Percentiles rank a stretch among this genome's conserved stretches.
phyloP scores from a whole-genome alignment of 2,113 vertebrate species.

The Amblyopsis rosae region DNA sequence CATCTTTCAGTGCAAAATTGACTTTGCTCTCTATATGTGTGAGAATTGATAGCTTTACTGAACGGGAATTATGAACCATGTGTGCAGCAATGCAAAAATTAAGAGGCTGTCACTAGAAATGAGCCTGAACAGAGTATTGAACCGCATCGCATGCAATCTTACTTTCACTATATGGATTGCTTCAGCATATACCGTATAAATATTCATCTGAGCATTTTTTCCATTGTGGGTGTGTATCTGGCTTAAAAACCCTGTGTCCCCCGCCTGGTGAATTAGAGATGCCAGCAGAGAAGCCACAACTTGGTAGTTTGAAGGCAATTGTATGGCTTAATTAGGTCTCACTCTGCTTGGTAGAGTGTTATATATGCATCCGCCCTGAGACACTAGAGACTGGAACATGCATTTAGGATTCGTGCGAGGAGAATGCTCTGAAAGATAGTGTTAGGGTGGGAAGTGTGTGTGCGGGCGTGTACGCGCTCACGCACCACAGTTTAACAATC shows the following conservation, averaged over 20 bases:
- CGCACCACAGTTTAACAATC: no score
- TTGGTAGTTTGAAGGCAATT: conserved; percentile 54
- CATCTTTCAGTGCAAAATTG: no score
- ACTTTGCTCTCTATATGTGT: no score
- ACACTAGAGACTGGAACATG: conserved; percentile 34
- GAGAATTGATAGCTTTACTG: no score
- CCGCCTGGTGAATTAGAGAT: conserved; percentile 41
- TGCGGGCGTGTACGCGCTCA: neutral
- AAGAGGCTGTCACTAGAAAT: no score
- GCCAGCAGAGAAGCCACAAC: conserved; percentile 38
- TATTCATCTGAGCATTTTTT: conserved; percentile 1
- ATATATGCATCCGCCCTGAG: conserved; percentile 30
- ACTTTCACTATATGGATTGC: no score
- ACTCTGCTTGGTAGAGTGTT: conserved; percentile 54
- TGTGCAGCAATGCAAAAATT: no score
- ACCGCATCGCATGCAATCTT: no score
- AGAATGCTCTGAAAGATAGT: neutral
- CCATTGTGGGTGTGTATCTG: conserved; percentile 52
- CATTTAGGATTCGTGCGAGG: conserved; percentile 39
- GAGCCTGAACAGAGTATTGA: no score
- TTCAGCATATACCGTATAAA: no score
- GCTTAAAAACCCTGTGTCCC: conserved; percentile 52
- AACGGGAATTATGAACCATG: no score
- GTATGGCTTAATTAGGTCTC: conserved; percentile 54
- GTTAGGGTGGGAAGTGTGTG: neutral